Evolutionary conservation across 2,797 vertebrate genomes (phyloP).

Genomic region (Poecilia velifera): DNA sequence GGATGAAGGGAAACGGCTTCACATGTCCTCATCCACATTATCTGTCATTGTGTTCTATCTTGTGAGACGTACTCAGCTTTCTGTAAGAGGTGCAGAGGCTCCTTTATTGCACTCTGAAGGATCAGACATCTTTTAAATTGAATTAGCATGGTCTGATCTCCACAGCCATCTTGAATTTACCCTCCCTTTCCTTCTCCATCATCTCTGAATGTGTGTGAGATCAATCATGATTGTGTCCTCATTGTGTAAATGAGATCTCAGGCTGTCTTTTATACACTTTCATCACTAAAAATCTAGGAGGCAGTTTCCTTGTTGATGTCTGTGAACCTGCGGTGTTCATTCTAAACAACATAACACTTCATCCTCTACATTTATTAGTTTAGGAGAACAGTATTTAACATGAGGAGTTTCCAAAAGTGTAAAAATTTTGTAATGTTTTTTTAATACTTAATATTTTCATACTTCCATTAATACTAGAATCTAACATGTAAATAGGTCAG

Average conservation of each 20-base stretch:
- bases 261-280: slow-evolving; percentile 47
- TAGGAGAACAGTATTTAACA: neutral
- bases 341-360: neutral
- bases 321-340: slow-evolving; percentile 7
- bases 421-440: slow-evolving; percentile 8
- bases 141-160: slow-evolving; percentile 53
- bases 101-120: slow-evolving; percentile 38
- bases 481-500: neutral
- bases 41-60: slow-evolving; percentile 19
- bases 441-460: slow-evolving; percentile 3
- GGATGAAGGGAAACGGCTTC: slow-evolving; percentile 30
- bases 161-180: slow-evolving; percentile 55
- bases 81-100: slow-evolving; percentile 33
- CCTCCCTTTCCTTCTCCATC: slow-evolving; percentile 56
- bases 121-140: slow-evolving; percentile 51
- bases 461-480: neutral
- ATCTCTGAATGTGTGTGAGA: slow-evolving; percentile 36
- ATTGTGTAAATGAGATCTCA: slow-evolving; percentile 49
- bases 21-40: slow-evolving; percentile 50
- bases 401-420: neutral
- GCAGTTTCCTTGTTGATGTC: slow-evolving; percentile 44
- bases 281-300: slow-evolving; percentile 39
- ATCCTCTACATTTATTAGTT: neutral
- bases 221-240: slow-evolving; percentile 33
- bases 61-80: slow-evolving; percentile 31